Percentiles rank a stretch among this genome's conserved stretches.
Conservation (phyloP, 2,888 invertebrate genomes). For the Coecobrya sp. region DNA sequence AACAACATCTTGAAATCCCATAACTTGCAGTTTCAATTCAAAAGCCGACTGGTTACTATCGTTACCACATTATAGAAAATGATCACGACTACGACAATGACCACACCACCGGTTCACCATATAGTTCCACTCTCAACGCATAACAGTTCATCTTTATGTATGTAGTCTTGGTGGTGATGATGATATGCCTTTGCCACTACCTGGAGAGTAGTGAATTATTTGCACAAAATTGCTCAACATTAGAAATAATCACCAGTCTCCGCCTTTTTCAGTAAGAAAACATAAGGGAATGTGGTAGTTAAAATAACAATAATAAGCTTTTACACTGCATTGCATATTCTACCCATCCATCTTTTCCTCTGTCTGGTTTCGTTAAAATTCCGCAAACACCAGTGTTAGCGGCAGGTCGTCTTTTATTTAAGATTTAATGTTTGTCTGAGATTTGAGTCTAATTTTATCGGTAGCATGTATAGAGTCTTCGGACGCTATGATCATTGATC, state of each 20-base stretch:
- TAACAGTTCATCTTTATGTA: neutral
- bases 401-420: neutral
- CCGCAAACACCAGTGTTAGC: constrained; percentile 20
- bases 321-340: neutral
- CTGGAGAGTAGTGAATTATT: neutral
- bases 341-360: neutral
- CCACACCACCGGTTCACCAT: constrained; percentile 48
- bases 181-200: constrained; percentile 6
- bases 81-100: constrained; percentile 28
- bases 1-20: neutral
- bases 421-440: neutral
- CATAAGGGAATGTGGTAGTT: neutral
- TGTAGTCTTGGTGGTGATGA: neutral
- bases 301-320: constrained; percentile 6
- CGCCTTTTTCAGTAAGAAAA: constrained; percentile 1
- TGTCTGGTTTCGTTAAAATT: too few species aligned
- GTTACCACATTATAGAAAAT: constrained; percentile 15
- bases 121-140: neutral
- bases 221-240: neutral
- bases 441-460: neutral
- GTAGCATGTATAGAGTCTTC: neutral
- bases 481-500: constrained; percentile 31
- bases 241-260: constrained; percentile 5
- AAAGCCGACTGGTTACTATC: neutral
- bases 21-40: constrained; percentile 21